Conservation (phyloP, 2,113 vertebrate species). For the Amblyornis subalaris region DNA sequence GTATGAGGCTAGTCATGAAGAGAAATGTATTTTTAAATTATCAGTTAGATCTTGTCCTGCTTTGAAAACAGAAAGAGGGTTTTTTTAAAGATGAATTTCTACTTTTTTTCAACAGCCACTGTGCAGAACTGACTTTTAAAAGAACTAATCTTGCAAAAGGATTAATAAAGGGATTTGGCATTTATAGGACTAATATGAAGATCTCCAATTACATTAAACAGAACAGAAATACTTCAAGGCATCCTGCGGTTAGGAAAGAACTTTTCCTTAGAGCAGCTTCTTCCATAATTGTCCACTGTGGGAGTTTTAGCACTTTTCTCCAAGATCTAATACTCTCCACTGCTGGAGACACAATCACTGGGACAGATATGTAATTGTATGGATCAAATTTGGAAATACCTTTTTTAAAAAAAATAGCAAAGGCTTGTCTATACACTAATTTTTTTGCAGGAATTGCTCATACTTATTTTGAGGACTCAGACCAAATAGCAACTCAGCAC, state of each 20-base stretch:
- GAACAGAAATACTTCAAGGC: conserved; percentile 37
- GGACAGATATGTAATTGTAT: not conserved
- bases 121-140: not conserved
- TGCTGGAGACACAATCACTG: conserved; percentile 26
- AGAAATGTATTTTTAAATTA: not conserved
- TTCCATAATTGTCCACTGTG: conserved; percentile 59
- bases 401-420: not conserved
- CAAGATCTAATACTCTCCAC: conserved; percentile 37
- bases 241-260: not conserved
- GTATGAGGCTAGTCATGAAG: not conserved
- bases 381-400: not conserved
- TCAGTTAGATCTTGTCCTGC: not conserved
- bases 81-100: not conserved
- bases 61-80: not conserved
- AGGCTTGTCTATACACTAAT: not conserved
- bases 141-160: not conserved
- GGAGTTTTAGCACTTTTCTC: conserved; percentile 45
- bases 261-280: conserved; percentile 18
- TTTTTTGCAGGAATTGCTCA: not conserved
- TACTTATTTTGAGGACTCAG: not conserved
- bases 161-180: conserved; percentile 37
- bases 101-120: not conserved
- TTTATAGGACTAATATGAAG: conserved; percentile 31
- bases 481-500: not conserved
- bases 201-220: conserved; percentile 10